Base-by-base conservation (phyloP, 2,888 invertebrate species). In the Ametastegia equiseti region DNA sequence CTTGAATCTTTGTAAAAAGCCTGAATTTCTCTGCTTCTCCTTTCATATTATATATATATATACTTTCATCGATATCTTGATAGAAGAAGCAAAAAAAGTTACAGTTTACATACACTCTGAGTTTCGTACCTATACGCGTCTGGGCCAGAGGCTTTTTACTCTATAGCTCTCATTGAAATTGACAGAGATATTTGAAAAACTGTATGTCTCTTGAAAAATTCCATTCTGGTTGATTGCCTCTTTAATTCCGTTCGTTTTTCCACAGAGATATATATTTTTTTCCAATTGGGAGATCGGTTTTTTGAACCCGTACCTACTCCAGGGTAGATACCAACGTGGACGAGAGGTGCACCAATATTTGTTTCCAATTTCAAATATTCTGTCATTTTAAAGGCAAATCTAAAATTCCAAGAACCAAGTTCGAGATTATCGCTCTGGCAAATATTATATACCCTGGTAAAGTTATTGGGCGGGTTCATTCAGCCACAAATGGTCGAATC, bases 401-500 rank as follows among this genome's bases (percentile, higher is more conserved):
- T 4, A 4, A 3, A 54, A 23, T 54, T 7, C 6, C 5, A 30
- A 60, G 15, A 27, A 13, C 60, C 60, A 60, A 30, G 30, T 4
- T 60, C 30, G 60, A 30, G 23, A 60, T 60, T 60, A 60, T 60
- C 30, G 30, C 15, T 60, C 5, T 27, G 60, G 60, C 23, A 60
- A 60, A 60, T 60, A 60, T 60, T 30, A 27, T 60, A 57, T 60
- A 27, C 11, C 15, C 9, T 15, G 30, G 13, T 11, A 5, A n/a
- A 65, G 7, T 65, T 65, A 65, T 65, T n/a, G 65, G 39, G 0
- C 36, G 11, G n/a, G 65, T 36, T 36, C 36, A 39, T 36, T 19
- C 36, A 39, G 39, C 39, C 65, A 39, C 65, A 67, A 45, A 71
- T 71, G 63, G 63, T 15, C 79, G 19, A 79, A 79, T 79, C 63